phyloP scores from a whole-genome alignment of 2,888 invertebrate genomes.

The Belgica antarctica region DNA sequence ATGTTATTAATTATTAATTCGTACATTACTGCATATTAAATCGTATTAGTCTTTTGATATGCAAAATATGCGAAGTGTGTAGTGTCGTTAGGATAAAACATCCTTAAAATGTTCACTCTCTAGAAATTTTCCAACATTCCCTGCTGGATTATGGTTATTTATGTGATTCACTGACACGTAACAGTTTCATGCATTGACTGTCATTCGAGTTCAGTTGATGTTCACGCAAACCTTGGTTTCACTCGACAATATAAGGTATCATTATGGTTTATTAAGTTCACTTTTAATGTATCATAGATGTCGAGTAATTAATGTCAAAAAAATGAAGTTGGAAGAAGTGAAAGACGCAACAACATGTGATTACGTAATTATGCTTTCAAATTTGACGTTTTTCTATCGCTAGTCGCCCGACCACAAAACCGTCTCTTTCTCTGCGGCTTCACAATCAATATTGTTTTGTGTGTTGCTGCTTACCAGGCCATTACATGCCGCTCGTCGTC shows the following conservation, averaged over 20 bases:
- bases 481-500: background rate
- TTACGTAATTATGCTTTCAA: slow-evolving; percentile 2
- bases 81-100: slow-evolving; percentile 18
- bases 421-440: background rate
- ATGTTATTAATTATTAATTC: slow-evolving; percentile 30
- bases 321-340: background rate
- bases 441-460: background rate
- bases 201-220: background rate
- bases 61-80: slow-evolving; percentile 17
- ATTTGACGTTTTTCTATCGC: background rate
- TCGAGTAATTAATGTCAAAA: slow-evolving; percentile 14
- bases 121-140: background rate
- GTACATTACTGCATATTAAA: slow-evolving; percentile 19
- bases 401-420: background rate
- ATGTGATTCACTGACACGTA: slow-evolving; percentile 21
- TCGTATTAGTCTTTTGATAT: slow-evolving; percentile 9
- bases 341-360: background rate
- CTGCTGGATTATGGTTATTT: slow-evolving; percentile 20
- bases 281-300: background rate
- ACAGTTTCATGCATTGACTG: background rate
- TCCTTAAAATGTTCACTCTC: slow-evolving; percentile 5
- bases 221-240: background rate
- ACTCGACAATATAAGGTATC: background rate
- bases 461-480: background rate
- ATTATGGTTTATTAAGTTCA: slow-evolving; percentile 1